Conservation (phyloP, 2,113 vertebrate genomes). For the Trichomycterus rosablanca region DNA sequence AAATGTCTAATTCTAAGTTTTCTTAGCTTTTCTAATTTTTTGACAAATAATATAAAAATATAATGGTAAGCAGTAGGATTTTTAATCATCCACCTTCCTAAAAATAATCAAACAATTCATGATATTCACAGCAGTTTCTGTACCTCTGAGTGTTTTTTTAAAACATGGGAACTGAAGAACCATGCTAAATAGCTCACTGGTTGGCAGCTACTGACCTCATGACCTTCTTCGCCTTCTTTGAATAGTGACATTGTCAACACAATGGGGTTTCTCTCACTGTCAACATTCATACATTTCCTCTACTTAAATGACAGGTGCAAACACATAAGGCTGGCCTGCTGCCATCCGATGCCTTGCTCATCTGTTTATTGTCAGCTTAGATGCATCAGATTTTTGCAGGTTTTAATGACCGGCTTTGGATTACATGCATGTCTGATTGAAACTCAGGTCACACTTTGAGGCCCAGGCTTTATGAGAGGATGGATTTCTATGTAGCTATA, state of each 20-base stretch:
- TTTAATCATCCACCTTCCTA: no score
- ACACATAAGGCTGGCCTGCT: constrained; percentile 15
- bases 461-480: not conserved
- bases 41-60: no score
- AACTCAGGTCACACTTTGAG: constrained; percentile 14
- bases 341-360: constrained; percentile 29
- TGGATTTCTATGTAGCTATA: no score
- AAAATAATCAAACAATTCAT: no score
- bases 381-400: constrained; percentile 32
- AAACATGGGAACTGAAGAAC: not conserved
- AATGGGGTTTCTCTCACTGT: constrained; percentile 11
- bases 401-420: constrained; percentile 39
- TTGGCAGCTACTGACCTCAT: not conserved
- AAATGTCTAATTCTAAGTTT: no score
- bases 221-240: constrained; percentile 4
- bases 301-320: constrained; percentile 5
- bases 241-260: constrained; percentile 31
- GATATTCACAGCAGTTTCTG: no score
- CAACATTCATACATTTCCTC: constrained; percentile 3
- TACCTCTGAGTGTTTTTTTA: no score
- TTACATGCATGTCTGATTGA: constrained; percentile 23
- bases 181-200: not conserved
- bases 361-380: constrained; percentile 41
- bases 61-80: no score
- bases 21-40: no score